Evolutionary conservation across 2,113 vertebrate genomes (phyloP).

Genomic region (Sisor rabdophorus): DNA sequence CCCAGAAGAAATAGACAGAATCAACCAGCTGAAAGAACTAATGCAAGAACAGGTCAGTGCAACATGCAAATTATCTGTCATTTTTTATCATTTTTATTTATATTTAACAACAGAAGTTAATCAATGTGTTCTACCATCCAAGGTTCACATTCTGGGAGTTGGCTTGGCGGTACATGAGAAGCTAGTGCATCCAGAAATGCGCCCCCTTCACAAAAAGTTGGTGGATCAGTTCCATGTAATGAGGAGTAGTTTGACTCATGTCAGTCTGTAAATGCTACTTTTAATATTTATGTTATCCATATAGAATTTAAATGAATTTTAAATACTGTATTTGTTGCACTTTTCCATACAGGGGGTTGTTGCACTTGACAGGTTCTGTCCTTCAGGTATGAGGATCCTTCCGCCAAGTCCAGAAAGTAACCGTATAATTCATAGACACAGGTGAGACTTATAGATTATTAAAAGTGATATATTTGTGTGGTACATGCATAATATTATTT

Average conservation of each 20-base stretch:
- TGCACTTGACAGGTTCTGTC: conserved; percentile 80
- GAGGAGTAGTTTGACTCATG: conserved; percentile 91
- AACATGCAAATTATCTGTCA: background rate
- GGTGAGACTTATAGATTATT: conserved; percentile 61
- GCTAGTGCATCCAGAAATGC: conserved; percentile 97
- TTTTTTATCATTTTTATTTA: background rate
- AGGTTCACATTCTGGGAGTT: conserved; percentile 91
- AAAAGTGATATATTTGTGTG: too few species aligned
- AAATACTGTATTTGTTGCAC: background rate
- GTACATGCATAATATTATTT: too few species aligned
- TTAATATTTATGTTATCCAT: background rate
- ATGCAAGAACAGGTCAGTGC: conserved; percentile 88
- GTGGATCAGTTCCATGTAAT: conserved; percentile 99
- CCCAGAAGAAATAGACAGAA: conserved; percentile 91
- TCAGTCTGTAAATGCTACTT: conserved; percentile 63
- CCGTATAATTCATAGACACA: conserved; percentile 87
- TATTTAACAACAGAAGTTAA: background rate
- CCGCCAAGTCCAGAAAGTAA: conserved; percentile 87
- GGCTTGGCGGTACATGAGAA: conserved; percentile 94
- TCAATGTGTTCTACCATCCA: background rate
- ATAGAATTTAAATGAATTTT: background rate
- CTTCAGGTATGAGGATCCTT: conserved; percentile 56
- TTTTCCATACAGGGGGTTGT: conserved; percentile 78
- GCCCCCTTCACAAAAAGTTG: conserved; percentile 95
- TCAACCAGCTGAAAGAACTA: conserved; percentile 91